Evolutionary conservation across 2,888 invertebrate genomes (phyloP).

Genomic region (Amblyjoppa proteus): DNA sequence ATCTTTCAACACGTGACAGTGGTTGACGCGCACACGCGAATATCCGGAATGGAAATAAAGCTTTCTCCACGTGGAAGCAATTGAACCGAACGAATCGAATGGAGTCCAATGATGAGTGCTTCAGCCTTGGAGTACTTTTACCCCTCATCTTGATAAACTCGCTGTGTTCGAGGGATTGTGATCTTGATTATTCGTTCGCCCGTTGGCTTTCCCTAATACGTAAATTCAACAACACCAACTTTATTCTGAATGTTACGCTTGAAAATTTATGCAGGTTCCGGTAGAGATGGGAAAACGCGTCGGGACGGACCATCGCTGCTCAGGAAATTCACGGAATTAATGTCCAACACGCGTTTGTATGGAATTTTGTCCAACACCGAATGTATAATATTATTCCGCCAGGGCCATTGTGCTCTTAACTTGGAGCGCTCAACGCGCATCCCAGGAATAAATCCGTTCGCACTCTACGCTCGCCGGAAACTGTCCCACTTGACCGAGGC

Average conservation of each 20-base stretch:
- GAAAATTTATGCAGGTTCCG: conserved; percentile 12
- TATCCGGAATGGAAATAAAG: not conserved
- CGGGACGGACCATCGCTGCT: not conserved
- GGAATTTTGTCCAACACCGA: not conserved
- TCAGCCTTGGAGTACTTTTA: not conserved
- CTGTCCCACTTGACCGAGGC: not conserved
- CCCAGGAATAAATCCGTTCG: not conserved
- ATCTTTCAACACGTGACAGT: not conserved
- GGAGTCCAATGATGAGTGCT: not conserved
- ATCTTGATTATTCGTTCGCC: not conserved
- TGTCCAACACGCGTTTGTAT: not conserved
- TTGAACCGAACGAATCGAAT: not conserved
- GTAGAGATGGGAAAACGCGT: conserved; percentile 16
- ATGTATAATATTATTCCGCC: not conserved
- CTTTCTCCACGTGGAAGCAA: not conserved
- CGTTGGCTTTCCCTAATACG: not conserved
- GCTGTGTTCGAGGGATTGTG: not conserved
- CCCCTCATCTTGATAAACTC: not conserved
- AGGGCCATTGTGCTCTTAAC: not conserved
- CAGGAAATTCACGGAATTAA: not conserved
- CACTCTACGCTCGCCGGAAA: not conserved
- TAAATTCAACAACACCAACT: conserved; percentile 1
- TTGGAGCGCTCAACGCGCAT: not conserved
- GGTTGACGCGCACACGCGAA: not conserved
- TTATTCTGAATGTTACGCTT: not conserved